Evolutionary conservation across 2,797 vertebrate genomes (phyloP).

Genomic region (Leptatherina wallacei): DNA sequence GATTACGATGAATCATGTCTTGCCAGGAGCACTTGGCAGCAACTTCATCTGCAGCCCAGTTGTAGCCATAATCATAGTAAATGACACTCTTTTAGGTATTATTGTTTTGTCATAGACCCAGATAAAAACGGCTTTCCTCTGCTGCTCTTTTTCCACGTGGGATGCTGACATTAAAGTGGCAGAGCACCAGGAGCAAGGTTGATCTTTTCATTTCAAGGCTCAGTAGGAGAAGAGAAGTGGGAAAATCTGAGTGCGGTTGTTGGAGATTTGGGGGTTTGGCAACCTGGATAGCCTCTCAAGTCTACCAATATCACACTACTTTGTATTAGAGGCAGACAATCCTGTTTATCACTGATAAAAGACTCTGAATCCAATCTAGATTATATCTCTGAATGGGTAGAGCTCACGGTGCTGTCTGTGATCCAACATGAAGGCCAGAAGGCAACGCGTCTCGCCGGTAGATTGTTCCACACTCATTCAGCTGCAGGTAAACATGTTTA

Average conservation of each 20-base stretch:
- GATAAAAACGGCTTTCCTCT: slow-evolving; percentile 36
- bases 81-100: slow-evolving; percentile 36
- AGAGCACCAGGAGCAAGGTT: slow-evolving; percentile 46
- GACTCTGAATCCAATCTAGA: slow-evolving; percentile 10
- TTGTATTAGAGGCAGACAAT: neutral
- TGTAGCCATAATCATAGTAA: slow-evolving; percentile 31
- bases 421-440: slow-evolving; percentile 4
- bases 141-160: slow-evolving; percentile 25
- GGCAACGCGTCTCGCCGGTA: slow-evolving; percentile 17
- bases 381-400: neutral
- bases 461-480: slow-evolving; percentile 26
- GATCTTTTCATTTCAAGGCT: slow-evolving; percentile 59
- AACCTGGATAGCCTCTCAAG: slow-evolving; percentile 7
- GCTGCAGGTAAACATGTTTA: slow-evolving; percentile 35
- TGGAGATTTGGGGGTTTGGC: slow-evolving; percentile 32
- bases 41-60: slow-evolving; percentile 35
- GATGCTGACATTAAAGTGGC: slow-evolving; percentile 30
- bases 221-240: slow-evolving; percentile 30
- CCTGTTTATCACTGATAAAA: slow-evolving; percentile 6
- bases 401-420: neutral
- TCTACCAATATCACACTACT: neutral
- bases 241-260: slow-evolving; percentile 24
- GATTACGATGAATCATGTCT: slow-evolving; percentile 35
- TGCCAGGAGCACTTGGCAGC: slow-evolving; percentile 59
- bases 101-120: slow-evolving; percentile 33